A percentile compares a stretch with the other conserved stretches of the same genome.
These are phyloP conservation scores for Oreochromis niloticus DNA, from an alignment of 2,113 vertebrate genomes.

Conservation along the genomic window DNA sequence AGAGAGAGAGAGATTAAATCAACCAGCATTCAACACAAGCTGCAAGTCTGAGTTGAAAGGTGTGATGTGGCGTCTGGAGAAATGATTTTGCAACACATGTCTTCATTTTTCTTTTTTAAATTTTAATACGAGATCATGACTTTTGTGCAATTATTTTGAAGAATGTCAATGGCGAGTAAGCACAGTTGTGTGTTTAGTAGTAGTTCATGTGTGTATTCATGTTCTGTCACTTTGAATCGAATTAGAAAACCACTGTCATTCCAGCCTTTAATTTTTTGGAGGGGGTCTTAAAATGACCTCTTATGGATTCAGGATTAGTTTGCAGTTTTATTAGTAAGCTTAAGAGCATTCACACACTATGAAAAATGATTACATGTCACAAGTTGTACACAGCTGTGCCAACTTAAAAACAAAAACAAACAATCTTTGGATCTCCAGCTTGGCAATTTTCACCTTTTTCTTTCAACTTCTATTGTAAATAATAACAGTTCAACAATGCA, in stretches of 20 bases:
- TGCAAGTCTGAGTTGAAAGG: background rate
- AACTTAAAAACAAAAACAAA: background rate
- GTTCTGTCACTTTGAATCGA: constrained; percentile 34
- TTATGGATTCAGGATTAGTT: background rate
- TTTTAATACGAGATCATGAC: background rate
- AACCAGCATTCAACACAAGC: constrained; percentile 49
- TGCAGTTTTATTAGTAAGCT: background rate
- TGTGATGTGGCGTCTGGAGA: background rate
- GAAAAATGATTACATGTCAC: background rate
- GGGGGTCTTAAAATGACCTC: background rate
- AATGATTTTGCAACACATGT: background rate
- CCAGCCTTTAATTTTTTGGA: background rate
- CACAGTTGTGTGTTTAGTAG: constrained; percentile 34
- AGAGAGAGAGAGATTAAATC: background rate
- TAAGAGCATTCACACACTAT: constrained; percentile 3
- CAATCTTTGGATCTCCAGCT: constrained; percentile 13
- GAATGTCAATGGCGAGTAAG: background rate
- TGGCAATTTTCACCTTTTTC: background rate
- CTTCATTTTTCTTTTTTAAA: background rate
- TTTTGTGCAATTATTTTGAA: background rate
- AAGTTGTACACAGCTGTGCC: constrained; percentile 24
- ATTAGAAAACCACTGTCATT: constrained; percentile 3
- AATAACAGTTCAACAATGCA: constrained; percentile 62
- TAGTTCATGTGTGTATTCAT: constrained; percentile 22
- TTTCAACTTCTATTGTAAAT: constrained; percentile 55